These are phyloP conservation scores for Onthophagus sagittarius DNA, from an alignment of 2,888 invertebrate genomes.

Conservation along the genomic window DNA sequence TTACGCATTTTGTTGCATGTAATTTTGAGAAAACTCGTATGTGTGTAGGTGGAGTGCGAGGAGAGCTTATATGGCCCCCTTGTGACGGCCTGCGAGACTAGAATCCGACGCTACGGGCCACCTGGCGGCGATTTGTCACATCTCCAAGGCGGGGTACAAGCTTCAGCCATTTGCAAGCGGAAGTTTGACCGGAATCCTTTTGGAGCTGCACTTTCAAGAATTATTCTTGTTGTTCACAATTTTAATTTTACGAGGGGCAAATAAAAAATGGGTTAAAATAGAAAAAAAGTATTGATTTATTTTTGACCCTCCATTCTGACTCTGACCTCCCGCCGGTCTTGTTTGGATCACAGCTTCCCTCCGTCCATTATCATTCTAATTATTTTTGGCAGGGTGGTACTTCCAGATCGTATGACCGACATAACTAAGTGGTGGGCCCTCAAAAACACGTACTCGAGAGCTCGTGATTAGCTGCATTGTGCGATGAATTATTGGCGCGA, in stretches of 20 bases:
- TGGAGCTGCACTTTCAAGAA: neutral
- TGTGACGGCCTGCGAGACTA: conserved; percentile 43
- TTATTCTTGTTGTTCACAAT: neutral
- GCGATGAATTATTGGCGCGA: conserved; percentile 44
- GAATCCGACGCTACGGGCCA: conserved; percentile 47
- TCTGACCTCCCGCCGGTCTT: conserved; percentile 39
- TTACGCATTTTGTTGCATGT: neutral
- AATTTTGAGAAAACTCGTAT: conserved; percentile 6
- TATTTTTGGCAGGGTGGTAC: conserved; percentile 37
- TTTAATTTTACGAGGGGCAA: neutral
- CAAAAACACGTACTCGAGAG: conserved; percentile 33
- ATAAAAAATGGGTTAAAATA: no score
- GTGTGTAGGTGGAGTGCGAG: conserved; percentile 17
- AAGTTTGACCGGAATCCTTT: conserved; percentile 36
- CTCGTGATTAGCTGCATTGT: conserved; percentile 37
- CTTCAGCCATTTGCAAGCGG: conserved; percentile 47
- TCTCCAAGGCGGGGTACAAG: conserved; percentile 49
- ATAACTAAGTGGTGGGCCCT: conserved; percentile 48
- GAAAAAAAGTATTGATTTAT: no score
- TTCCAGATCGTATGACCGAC: conserved; percentile 46
- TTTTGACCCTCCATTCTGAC: neutral
- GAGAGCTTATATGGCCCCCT: conserved; percentile 44
- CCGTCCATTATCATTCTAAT: conserved; percentile 51
- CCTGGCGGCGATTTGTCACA: conserved; percentile 52
- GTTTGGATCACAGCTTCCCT: conserved; percentile 48